These are phyloP conservation scores for Synanthedon vespiformis DNA, from an alignment of 2,888 invertebrate genomes.

Conservation along the genomic window DNA sequence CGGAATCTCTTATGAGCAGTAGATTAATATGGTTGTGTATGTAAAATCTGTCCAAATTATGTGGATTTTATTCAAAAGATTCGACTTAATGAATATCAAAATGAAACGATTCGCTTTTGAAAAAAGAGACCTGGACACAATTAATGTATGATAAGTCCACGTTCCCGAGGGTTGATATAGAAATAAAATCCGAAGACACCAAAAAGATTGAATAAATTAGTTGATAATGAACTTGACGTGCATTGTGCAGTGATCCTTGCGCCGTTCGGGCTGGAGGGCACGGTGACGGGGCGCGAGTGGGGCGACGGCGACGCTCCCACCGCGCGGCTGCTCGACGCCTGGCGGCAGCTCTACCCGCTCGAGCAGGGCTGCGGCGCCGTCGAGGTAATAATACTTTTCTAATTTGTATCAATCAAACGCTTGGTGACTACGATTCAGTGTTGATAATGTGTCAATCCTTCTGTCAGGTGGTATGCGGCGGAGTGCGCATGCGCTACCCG, in stretches of 20 bases:
- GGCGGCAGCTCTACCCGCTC: constrained; percentile 95
- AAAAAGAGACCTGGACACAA: too few relatives aligned
- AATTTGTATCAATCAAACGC: too few relatives aligned
- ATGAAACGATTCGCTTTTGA: too few relatives aligned
- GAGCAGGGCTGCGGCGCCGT: constrained; percentile 72
- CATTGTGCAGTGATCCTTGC: constrained; percentile 87
- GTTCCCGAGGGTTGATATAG: too few relatives aligned
- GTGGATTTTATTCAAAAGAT: too few relatives aligned
- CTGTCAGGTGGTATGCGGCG: constrained; percentile 77
- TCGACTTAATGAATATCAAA: too few relatives aligned
- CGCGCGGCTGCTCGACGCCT: constrained; percentile 88
- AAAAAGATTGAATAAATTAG: too few relatives aligned
- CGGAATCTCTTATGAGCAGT: too few relatives aligned
- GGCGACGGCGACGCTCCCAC: constrained; percentile 77
- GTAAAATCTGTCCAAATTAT: too few relatives aligned
- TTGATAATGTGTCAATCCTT: not conserved
- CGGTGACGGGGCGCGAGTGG: constrained; percentile 87
- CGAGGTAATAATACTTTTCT: constrained; percentile 42
- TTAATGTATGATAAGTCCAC: too few relatives aligned
- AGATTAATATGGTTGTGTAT: too few relatives aligned
- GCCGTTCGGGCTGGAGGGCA: constrained; percentile 94
- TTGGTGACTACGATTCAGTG: not conserved
- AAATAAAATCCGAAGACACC: too few relatives aligned
- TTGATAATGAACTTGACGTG: not conserved
- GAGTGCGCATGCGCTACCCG: constrained; percentile 95